Base-by-base conservation (phyloP, 2,888 invertebrate species). In the Euclidia mi region DNA sequence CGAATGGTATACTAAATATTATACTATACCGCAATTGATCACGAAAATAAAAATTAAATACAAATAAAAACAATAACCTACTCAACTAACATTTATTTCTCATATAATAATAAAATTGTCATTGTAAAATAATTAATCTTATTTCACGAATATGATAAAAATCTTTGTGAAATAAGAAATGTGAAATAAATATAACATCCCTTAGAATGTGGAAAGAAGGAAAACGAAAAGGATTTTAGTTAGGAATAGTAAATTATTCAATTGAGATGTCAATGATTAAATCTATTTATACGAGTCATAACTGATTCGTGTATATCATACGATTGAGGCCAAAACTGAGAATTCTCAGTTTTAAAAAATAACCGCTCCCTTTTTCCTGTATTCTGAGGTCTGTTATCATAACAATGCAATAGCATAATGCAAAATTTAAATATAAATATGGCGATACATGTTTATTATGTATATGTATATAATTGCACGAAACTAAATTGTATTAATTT, bases 401-500 rank as follows among this genome's bases (percentile, higher is more conserved):
- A 51, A 48, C 56, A 65, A 71, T 72, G 61, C 66, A 74, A 74
- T 51, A 52, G 35, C 44, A n/a, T 51, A 57, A 51, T 56, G 59
- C 57, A 70, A 60, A 56, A 56, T 49, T 37, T 56, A 53, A 69
- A 48, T 49, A 29, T 45, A 56, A 31, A 34, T 42, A 38, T 47
- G 53, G 46, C 51, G 61, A 56, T 57, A 52, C 49, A 14, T 61
- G 51, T 47, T 43, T 46, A 46, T 46, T 40, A 34, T 29, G 12
- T 56, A 56, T 60, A n/a, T 65, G 53, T 60, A 57, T 44, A 55
- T 56, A 70, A 25, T 31, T 53, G 53, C 46, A 47, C 47, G 37
- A 15, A 47, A 34, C 4, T 12, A 25, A n/a, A 17, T 11, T 25
- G 11, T 41, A 37, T 15, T 25, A 38, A 20, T 10, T 40, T 37